Percentiles rank a stretch among this genome's conserved stretches.
Evolutionary conservation across 2,113 vertebrate species (phyloP).

Genomic region (Calypte anna): DNA sequence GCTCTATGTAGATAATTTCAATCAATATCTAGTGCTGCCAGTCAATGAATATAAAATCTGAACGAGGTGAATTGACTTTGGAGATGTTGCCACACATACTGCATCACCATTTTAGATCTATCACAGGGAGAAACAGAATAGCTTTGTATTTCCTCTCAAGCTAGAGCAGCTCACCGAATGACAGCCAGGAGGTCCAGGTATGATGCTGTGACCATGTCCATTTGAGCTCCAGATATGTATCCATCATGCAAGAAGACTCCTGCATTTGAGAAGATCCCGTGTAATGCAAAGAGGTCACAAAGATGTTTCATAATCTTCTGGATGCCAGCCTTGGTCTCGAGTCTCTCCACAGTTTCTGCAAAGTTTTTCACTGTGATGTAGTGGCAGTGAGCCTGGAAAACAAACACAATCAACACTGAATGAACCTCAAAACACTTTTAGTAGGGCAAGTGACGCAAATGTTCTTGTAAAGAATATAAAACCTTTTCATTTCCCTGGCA

Average conservation of each 20-base stretch:
- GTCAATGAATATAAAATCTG: background rate
- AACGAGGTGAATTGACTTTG: slow-evolving; percentile 6
- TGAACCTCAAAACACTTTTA: slow-evolving; percentile 29
- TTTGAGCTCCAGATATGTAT: slow-evolving; percentile 74
- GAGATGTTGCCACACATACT: slow-evolving; percentile 27
- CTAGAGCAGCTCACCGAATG: slow-evolving; percentile 74
- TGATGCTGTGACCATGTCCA: slow-evolving; percentile 69
- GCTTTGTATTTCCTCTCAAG: background rate
- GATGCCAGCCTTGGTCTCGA: slow-evolving; percentile 63
- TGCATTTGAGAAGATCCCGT: slow-evolving; percentile 68
- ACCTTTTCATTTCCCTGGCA: slow-evolving; percentile 47
- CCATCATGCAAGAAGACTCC: slow-evolving; percentile 76
- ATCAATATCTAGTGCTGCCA: slow-evolving; percentile 8
- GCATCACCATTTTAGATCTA: background rate
- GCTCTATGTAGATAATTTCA: background rate
- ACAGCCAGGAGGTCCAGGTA: slow-evolving; percentile 75
- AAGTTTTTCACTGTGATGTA: slow-evolving; percentile 77
- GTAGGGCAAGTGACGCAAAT: slow-evolving; percentile 37
- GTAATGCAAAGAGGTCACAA: slow-evolving; percentile 78
- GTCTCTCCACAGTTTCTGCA: slow-evolving; percentile 58
- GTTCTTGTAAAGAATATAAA: slow-evolving; percentile 35
- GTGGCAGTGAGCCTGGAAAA: slow-evolving; percentile 79
- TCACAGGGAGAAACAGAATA: background rate
- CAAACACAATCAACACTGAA: slow-evolving; percentile 11
- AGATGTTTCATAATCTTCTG: slow-evolving; percentile 74